A percentile compares a stretch with the other conserved stretches of the same genome.
phyloP scores from a whole-genome alignment of 2,888 invertebrate genomes.

The Molorchus minor region DNA sequence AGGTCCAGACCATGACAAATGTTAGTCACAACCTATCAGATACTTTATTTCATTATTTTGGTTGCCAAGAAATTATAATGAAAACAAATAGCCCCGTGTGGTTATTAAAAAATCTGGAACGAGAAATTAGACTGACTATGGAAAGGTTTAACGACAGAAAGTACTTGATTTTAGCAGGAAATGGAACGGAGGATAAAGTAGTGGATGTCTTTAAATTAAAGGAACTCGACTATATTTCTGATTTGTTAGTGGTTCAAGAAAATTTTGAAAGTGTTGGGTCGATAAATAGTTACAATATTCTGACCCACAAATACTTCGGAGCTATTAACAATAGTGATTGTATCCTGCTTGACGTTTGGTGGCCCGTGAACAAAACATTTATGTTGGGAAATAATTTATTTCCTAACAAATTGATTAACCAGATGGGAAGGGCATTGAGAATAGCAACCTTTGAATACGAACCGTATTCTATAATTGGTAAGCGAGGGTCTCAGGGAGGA shows the following conservation, averaged over 20 bases:
- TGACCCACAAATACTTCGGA: constrained; percentile 47
- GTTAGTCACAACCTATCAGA: too few relatives aligned
- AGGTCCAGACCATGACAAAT: too few relatives aligned
- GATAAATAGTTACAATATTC: constrained; percentile 33
- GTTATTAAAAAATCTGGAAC: constrained; percentile 43
- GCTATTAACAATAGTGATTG: constrained; percentile 28
- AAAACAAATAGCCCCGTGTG: constrained; percentile 34
- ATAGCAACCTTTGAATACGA: constrained; percentile 69
- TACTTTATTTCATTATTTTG: constrained; percentile 44
- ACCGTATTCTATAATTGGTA: constrained; percentile 66
- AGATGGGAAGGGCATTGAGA: constrained; percentile 59
- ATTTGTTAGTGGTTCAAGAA: constrained; percentile 53
- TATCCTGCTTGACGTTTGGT: constrained; percentile 46
- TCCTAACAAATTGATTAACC: constrained; percentile 58
- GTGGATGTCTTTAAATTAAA: constrained; percentile 36
- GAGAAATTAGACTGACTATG: constrained; percentile 33
- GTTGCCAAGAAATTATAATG: constrained; percentile 49
- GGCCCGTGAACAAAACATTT: constrained; percentile 42
- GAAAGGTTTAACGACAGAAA: constrained; percentile 44
- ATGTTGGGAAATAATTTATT: constrained; percentile 39
- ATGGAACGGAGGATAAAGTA: constrained; percentile 28
- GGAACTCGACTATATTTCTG: constrained; percentile 41
- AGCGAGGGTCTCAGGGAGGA: too few relatives aligned
- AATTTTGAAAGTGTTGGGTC: neutral
- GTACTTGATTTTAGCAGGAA: constrained; percentile 40